phyloP scores from a whole-genome alignment of 2,888 invertebrate species.

The Protodeltote pygarga region DNA sequence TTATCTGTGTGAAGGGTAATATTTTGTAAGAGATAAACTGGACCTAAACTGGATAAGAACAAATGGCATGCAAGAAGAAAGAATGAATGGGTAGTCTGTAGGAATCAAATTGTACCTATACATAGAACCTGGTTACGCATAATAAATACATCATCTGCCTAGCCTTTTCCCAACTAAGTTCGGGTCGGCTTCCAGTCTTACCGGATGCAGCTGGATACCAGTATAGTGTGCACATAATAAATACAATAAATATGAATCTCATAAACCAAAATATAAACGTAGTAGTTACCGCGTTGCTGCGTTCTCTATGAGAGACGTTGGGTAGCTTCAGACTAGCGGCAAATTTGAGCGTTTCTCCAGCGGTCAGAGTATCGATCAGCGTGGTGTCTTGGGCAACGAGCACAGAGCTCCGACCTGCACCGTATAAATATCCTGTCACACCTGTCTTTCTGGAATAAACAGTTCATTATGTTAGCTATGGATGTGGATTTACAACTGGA shows the following conservation, averaged over 20 bases:
- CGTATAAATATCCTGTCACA: constrained; percentile 88
- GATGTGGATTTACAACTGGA: too few relatives aligned
- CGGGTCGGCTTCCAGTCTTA: too few relatives aligned
- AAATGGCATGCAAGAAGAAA: too few relatives aligned
- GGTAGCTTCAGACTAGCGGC: constrained; percentile 94
- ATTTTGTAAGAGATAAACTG: too few relatives aligned
- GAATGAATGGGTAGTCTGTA: too few relatives aligned
- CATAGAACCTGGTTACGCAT: too few relatives aligned
- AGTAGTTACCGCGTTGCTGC: constrained; percentile 61
- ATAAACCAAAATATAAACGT: neutral
- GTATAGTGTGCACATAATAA: too few relatives aligned
- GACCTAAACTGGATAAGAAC: neutral
- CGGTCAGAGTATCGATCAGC: constrained; percentile 93
- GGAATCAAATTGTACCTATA: too few relatives aligned
- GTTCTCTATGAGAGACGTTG: constrained; percentile 58
- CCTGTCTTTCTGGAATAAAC: constrained; percentile 72
- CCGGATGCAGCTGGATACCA: too few relatives aligned
- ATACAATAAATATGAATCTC: neutral
- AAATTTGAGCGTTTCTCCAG: constrained; percentile 93
- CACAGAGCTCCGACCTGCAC: constrained; percentile 90
- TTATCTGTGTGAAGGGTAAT: too few relatives aligned
- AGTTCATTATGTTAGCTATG: constrained; percentile 1
- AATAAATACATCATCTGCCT: too few relatives aligned
- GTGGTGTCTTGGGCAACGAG: constrained; percentile 94
- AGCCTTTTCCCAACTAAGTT: too few relatives aligned